A percentile compares a stretch with the other conserved stretches of the same genome.
phyloP scores from a whole-genome alignment of 2,113 vertebrate species.

The Machaerirhynchus nigripectus region DNA sequence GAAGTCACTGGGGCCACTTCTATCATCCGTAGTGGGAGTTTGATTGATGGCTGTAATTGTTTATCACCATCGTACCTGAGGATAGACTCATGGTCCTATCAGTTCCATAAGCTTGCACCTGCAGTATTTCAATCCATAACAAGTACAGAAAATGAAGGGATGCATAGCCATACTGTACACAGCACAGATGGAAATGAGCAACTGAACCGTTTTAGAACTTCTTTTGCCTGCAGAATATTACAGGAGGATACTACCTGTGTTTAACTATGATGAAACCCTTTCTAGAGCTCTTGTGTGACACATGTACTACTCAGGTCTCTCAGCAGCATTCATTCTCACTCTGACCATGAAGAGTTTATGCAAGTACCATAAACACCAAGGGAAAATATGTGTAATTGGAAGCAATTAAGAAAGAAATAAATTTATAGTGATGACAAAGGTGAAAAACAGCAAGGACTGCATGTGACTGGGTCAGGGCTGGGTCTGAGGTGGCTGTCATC shows the following conservation, averaged over 20 bases:
- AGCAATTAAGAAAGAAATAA: background rate
- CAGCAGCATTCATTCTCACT: background rate
- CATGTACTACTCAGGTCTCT: rapidly evolving
- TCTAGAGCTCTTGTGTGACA: background rate
- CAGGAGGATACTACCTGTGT: background rate
- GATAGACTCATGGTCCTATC: rapidly evolving
- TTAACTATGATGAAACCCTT: background rate
- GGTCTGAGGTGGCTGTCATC: too few relatives aligned
- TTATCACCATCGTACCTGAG: too few relatives aligned
- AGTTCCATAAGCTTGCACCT: background rate
- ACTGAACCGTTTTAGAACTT: background rate
- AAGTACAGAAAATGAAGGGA: background rate
- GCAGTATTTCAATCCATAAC: background rate
- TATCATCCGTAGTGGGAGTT: background rate
- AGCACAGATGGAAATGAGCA: background rate
- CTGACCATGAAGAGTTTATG: background rate
- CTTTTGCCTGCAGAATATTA: background rate
- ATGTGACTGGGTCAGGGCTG: too few relatives aligned
- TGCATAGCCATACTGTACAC: background rate
- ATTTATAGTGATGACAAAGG: rapidly evolving
- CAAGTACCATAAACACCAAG: background rate
- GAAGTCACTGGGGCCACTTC: background rate
- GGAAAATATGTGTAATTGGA: rapidly evolving
- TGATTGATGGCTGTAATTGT: background rate
- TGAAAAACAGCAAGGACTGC: background rate